These are phyloP conservation scores for Alligator mississippiensis DNA, from an alignment of 2,113 vertebrate genomes.

Conservation along the genomic window DNA sequence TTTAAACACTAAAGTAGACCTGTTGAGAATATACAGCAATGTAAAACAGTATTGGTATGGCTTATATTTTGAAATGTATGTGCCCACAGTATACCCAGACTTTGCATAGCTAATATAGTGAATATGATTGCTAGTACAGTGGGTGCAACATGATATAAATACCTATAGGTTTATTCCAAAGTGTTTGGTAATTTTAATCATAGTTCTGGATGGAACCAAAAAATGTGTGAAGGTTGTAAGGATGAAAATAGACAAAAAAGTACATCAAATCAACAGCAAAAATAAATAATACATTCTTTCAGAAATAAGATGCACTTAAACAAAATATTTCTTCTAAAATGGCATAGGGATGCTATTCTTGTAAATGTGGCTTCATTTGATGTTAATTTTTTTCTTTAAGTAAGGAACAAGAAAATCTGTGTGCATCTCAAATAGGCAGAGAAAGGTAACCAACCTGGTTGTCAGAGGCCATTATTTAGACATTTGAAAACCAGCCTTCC, in stretches of 20 bases:
- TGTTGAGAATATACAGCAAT: neutral
- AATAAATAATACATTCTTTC: too few relatives aligned
- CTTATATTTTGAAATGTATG: neutral
- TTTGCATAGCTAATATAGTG: neutral
- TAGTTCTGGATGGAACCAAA: neutral
- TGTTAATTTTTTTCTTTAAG: too few relatives aligned
- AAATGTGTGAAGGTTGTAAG: neutral
- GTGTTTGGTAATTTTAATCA: neutral
- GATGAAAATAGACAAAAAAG: constrained; percentile 25
- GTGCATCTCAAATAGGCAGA: neutral
- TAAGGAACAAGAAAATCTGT: too few relatives aligned
- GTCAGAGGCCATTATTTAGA: neutral
- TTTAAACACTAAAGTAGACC: neutral
- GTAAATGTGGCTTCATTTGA: too few relatives aligned
- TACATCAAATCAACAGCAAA: neutral
- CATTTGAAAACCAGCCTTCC: neutral
- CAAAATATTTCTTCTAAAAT: too few relatives aligned
- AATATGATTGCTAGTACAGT: neutral
- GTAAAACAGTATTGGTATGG: neutral
- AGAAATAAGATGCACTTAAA: too few relatives aligned
- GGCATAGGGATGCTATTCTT: too few relatives aligned
- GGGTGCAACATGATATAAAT: neutral
- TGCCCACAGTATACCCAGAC: neutral
- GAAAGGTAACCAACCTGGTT: neutral
- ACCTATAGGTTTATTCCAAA: neutral